phyloP scores from a whole-genome alignment of 2,888 invertebrate species.

The Rotaria sp. region DNA sequence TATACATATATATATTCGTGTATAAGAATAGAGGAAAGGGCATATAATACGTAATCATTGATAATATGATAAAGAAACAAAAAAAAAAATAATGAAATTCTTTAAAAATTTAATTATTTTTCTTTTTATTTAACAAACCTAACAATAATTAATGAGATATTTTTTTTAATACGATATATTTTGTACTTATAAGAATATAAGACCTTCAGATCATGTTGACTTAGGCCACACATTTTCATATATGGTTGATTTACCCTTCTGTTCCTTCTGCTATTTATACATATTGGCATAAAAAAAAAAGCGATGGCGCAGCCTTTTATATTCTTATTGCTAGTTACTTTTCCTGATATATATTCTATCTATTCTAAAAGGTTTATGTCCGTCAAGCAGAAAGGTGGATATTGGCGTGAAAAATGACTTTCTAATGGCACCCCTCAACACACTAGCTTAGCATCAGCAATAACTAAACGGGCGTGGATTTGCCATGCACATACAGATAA shows the following conservation, averaged over 20 bases:
- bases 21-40: not conserved
- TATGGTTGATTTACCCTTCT: not conserved
- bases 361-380: slow-evolving; percentile 14
- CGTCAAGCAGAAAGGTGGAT: slow-evolving; percentile 27
- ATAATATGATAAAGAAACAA: not conserved
- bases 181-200: not conserved
- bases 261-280: not conserved
- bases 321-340: not conserved
- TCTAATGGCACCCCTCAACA: not conserved
- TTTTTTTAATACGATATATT: too few relatives aligned
- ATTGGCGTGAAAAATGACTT: slow-evolving; percentile 29
- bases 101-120: too few relatives aligned
- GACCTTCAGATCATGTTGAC: not conserved
- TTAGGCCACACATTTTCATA: not conserved
- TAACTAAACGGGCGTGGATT: slow-evolving; percentile 9
- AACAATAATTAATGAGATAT: too few relatives aligned
- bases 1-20: not conserved
- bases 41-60: not conserved
- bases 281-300: not conserved
- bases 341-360: not conserved
- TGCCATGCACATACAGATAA: not conserved
- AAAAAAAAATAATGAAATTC: not conserved
- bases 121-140: too few relatives aligned
- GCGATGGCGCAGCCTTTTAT: not conserved
- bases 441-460: slow-evolving; percentile 14